phyloP scores from a whole-genome alignment of 2,888 invertebrate genomes.

The Athalia rosae region DNA sequence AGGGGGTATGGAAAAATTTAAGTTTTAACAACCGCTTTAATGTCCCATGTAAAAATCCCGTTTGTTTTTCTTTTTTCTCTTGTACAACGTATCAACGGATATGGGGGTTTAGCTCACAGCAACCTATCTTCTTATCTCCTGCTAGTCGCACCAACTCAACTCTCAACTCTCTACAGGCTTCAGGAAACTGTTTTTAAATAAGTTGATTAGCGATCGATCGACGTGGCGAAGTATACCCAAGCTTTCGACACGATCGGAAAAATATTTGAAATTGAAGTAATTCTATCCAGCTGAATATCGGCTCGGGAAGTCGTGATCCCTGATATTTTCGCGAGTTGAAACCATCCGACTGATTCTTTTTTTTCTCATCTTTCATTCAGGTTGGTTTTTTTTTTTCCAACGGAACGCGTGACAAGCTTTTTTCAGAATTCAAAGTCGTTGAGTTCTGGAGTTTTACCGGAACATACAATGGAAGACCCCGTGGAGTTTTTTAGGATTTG shows the following conservation, averaged over 20 bases:
- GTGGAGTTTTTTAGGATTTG: neutral
- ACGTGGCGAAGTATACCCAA: slow-evolving; percentile 4
- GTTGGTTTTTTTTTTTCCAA: too few species aligned
- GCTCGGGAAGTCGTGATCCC: neutral
- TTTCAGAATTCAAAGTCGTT: neutral
- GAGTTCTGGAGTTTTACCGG: slow-evolving; percentile 26
- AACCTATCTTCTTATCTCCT: slow-evolving; percentile 39
- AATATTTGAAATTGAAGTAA: slow-evolving; percentile 43
- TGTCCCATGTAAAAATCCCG: slow-evolving; percentile 39
- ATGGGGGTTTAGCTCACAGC: slow-evolving; percentile 20
- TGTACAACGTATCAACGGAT: slow-evolving; percentile 30
- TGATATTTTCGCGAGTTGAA: slow-evolving; percentile 7
- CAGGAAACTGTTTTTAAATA: slow-evolving; percentile 41
- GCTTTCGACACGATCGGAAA: slow-evolving; percentile 14
- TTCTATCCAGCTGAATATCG: slow-evolving; percentile 12
- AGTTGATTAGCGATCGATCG: slow-evolving; percentile 39
- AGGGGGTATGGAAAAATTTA: slow-evolving; percentile 38
- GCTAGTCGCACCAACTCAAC: slow-evolving; percentile 10
- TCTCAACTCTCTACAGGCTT: slow-evolving; percentile 7
- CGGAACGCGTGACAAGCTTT: slow-evolving; percentile 20
- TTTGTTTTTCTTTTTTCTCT: neutral
- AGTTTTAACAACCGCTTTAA: slow-evolving; percentile 41
- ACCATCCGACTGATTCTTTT: slow-evolving; percentile 32
- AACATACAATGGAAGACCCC: slow-evolving; percentile 30
- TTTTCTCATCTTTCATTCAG: too few species aligned